Conservation (phyloP, 1,140 invertebrate genomes). For the Paracyclopina nana region DNA sequence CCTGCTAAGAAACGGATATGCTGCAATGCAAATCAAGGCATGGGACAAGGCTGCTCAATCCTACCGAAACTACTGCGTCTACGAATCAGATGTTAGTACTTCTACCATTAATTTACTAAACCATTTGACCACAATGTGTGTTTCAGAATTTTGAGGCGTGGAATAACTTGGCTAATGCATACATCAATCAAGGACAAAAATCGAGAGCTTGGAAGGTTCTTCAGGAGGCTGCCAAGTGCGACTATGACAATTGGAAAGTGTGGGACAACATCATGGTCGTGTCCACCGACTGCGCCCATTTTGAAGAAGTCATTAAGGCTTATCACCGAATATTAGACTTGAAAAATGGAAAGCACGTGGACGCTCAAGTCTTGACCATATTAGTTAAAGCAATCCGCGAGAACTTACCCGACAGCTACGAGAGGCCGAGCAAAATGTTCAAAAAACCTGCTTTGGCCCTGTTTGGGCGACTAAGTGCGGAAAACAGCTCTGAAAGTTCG, state of each 20-base stretch:
- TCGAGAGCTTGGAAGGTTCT: constrained; percentile 54
- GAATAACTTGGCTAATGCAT: constrained; percentile 89
- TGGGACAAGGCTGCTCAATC: constrained; percentile 62
- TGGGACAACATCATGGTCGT: constrained; percentile 87
- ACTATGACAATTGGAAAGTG: constrained; percentile 86
- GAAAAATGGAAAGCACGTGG: constrained; percentile 49
- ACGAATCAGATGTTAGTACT: constrained; percentile 50
- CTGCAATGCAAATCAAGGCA: constrained; percentile 50
- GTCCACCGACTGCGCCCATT: constrained; percentile 42
- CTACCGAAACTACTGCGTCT: constrained; percentile 60
- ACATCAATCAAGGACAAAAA: constrained; percentile 69
- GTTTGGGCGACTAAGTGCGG: constrained; percentile 53
- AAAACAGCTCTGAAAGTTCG: constrained; percentile 39
- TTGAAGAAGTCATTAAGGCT: constrained; percentile 47
- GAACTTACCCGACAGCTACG: constrained; percentile 37
- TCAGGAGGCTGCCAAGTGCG: constrained; percentile 72
- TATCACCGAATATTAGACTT: constrained; percentile 64
- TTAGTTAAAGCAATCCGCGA: constrained; percentile 47
- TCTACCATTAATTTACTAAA: background rate
- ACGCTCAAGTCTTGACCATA: constrained; percentile 51
- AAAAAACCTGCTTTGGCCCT: constrained; percentile 44
- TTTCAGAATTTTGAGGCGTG: constrained; percentile 72
- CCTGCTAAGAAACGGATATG: constrained; percentile 68
- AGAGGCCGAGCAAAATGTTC: constrained; percentile 30
- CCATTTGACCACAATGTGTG: constrained; percentile 6